A percentile compares a stretch with the other conserved stretches of the same genome.
These are phyloP conservation scores for Drosophila recens DNA, from an alignment of 2,888 invertebrate genomes.

Conservation along the genomic window DNA sequence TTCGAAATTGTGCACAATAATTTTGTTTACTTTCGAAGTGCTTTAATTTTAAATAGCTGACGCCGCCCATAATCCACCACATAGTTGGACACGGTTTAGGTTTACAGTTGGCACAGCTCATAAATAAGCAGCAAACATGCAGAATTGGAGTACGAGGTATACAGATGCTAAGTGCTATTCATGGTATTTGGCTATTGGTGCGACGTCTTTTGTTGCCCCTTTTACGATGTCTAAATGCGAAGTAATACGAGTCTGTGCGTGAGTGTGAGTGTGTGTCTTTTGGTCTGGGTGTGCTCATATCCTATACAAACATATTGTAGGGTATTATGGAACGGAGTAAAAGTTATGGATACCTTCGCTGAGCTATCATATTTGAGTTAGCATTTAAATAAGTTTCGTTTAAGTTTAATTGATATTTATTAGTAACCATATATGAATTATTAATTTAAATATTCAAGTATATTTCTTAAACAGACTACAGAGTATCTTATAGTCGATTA, in stretches of 20 bases:
- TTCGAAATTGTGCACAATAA: conserved; percentile 56
- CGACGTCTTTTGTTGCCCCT: conserved; percentile 28
- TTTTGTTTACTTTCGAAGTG: conserved; percentile 27
- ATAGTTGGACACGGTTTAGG: conserved; percentile 32
- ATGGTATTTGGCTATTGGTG: conserved; percentile 48
- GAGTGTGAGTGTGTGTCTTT: neutral
- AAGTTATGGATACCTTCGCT: neutral
- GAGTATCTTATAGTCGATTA: neutral
- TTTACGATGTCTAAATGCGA: conserved; percentile 55
- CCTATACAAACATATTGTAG: neutral
- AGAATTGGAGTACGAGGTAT: conserved; percentile 1
- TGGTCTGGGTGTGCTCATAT: neutral
- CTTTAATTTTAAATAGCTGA: conserved; percentile 47
- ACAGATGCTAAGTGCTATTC: conserved; percentile 37
- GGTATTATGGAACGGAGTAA: neutral
- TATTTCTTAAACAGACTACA: neutral
- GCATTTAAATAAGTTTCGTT: too few species aligned
- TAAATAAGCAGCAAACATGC: conserved; percentile 34
- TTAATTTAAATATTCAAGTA: too few species aligned
- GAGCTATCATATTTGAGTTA: neutral
- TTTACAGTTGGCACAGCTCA: conserved; percentile 49
- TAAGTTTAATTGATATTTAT: too few species aligned
- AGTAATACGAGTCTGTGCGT: conserved; percentile 2
- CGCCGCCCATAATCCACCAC: conserved; percentile 31
- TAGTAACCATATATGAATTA: too few species aligned